Conservation (phyloP, 2,113 vertebrate genomes). For the Acrocephalus kingi region DNA sequence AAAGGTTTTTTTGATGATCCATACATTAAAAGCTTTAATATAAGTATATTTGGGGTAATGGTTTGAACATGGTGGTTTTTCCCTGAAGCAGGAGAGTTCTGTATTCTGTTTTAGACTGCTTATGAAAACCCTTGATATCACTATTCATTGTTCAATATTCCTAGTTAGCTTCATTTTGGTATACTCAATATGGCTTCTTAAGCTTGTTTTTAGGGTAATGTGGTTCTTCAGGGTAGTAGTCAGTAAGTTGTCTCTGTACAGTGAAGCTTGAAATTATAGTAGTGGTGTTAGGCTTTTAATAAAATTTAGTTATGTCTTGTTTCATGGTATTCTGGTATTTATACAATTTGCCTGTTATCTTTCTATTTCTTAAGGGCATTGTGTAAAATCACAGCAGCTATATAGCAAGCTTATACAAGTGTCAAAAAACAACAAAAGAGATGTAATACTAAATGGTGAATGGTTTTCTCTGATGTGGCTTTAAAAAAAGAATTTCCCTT, state of each 20-base stretch:
- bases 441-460: conserved; percentile 34
- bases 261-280: conserved; percentile 7
- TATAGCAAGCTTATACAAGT: conserved; percentile 24
- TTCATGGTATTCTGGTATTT: conserved; percentile 15
- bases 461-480: conserved; percentile 20
- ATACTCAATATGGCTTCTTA: neutral
- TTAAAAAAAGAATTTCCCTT: conserved; percentile 46
- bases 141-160: neutral
- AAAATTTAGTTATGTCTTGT: conserved; percentile 16
- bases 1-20: neutral
- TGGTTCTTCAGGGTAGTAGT: neutral
- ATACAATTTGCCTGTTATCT: conserved; percentile 26
- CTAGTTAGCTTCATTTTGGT: neutral
- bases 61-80: neutral
- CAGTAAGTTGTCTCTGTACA: neutral
- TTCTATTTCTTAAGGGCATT: conserved; percentile 53
- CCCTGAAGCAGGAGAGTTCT: neutral
- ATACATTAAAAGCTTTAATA: neutral
- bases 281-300: conserved; percentile 8
- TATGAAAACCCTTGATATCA: neutral
- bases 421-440: conserved; percentile 46
- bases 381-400: conserved; percentile 49
- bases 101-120: neutral
- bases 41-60: neutral
- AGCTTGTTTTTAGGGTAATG: conserved; percentile 4